Evolutionary conservation across 2,797 vertebrate genomes (phyloP).

Genomic region (Pangasius larnaudii): DNA sequence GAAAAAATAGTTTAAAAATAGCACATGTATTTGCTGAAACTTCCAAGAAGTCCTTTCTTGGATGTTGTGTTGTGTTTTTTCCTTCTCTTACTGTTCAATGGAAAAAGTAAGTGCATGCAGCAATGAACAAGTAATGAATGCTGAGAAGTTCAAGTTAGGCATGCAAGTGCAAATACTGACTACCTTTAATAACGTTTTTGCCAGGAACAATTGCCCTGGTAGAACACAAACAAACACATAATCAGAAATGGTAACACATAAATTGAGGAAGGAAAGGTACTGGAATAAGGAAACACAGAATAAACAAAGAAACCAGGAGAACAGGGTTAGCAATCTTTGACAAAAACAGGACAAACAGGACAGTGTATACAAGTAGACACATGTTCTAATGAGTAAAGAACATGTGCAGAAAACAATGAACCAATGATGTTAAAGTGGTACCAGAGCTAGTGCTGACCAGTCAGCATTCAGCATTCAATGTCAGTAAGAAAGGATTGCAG

Average conservation of each 20-base stretch:
- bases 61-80: not conserved
- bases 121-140: not conserved
- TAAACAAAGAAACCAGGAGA: conserved; percentile 1
- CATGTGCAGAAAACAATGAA: not conserved
- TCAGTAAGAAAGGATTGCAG: not conserved
- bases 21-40: not conserved
- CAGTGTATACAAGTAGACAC: conserved; percentile 10
- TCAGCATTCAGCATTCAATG: not conserved
- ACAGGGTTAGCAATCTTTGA: conserved; percentile 7
- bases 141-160: conserved; percentile 28
- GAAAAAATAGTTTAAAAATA: not conserved
- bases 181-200: not conserved
- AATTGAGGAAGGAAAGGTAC: not conserved
- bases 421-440: not conserved
- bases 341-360: conserved; percentile 5
- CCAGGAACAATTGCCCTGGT: not conserved
- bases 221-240: conserved; percentile 10
- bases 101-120: not conserved
- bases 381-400: not conserved
- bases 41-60: not conserved
- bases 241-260: not conserved
- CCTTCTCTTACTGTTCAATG: not conserved
- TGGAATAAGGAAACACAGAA: not conserved
- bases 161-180: not conserved
- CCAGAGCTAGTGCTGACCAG: not conserved